Percentiles rank a stretch among this genome's conserved stretches.
These are phyloP conservation scores for Catostylus mosaicus DNA, from an alignment of 30 jellyfish, hydroid and myxozoan species.

Conservation along the genomic window DNA sequence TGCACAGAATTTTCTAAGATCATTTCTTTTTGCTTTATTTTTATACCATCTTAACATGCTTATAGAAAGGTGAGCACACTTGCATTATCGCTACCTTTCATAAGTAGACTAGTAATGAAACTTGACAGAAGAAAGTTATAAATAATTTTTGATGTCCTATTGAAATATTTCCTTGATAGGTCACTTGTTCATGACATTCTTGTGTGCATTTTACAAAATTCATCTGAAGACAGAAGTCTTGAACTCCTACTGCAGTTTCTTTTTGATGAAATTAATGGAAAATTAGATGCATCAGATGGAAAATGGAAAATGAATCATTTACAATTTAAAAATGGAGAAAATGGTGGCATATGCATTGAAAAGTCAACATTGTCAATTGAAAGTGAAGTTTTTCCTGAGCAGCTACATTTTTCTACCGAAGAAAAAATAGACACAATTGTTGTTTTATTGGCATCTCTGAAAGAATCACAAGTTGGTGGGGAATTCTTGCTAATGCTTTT, in stretches of 20 bases:
- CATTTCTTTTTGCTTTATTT: too few species aligned
- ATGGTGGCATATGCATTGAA: neutral
- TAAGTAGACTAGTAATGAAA: neutral
- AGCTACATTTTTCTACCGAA: slow-evolving; percentile 20
- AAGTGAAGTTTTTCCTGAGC: neutral
- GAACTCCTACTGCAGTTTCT: neutral
- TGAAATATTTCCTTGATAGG: slow-evolving; percentile 1
- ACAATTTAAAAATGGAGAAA: neutral
- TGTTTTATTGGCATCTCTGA: neutral
- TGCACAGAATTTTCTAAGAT: too few species aligned
- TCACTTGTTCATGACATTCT: slow-evolving; percentile 29
- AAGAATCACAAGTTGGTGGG: slow-evolving; percentile 16
- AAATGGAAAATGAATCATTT: neutral
- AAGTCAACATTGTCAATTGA: neutral
- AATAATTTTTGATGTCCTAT: too few species aligned
- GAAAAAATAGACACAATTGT: slow-evolving; percentile 18
- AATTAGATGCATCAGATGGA: neutral
- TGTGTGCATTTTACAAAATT: slow-evolving; percentile 14
- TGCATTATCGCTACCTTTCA: neutral
- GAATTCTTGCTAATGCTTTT: slow-evolving; percentile 33
- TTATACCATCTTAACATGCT: too few species aligned
- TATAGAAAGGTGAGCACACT: too few species aligned
- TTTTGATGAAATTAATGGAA: neutral
- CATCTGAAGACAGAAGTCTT: neutral
- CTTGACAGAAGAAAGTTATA: neutral